Base-by-base conservation (phyloP, 2,888 invertebrate species). In the Adelognathus sp. region DNA sequence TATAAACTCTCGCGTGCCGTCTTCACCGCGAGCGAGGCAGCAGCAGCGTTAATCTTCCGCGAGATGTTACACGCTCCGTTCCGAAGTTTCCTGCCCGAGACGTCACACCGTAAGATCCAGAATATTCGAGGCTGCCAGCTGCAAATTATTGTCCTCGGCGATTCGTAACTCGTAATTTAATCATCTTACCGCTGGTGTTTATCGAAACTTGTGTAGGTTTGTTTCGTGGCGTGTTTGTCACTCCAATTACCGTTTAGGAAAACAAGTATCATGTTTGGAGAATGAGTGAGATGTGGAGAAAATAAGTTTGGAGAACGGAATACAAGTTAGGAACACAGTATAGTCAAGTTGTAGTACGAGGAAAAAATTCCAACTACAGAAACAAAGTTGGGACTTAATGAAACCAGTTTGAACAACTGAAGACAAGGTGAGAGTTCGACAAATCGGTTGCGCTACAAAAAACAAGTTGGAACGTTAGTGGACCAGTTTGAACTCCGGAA, bases 1-100 rank as follows among this genome's bases (percentile, higher is more conserved):
- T 24, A 75, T 61, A 64, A 56, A 75, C 61, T 79, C 44, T 41
- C 33, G 54, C 61, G 36, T 24, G 52, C 63, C 50, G 52, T 66
- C 71, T 75, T 67, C 71, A 56, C 71, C 46, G 61, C 54, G 18
- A 16, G 46, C 16, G 44, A 54, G 67, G 39, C 27, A 66, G 24
- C 56, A 46, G 46, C 33, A 9, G 31, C 63, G 66, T 71, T 79
- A 76, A 79, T 72, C 72, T 63, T 76, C 50, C 21, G 36, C 14
- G 29, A 60, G 39, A 67, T 52, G 67, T 74, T 66, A 1, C 31
- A 61, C 64, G 18, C 27, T 64, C 71, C 14, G 31, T 21, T 14
- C n/a, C 52, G 18, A 79, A 79, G 74, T 79, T 79, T 73, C 70
- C 52, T 41, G 64, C 21, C 33, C 63, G 56, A 66, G 69, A 66